Percentiles rank a stretch among this genome's conserved stretches.
Conservation (phyloP, 2,113 vertebrate genomes). For the Cervus canadensis region DNA sequence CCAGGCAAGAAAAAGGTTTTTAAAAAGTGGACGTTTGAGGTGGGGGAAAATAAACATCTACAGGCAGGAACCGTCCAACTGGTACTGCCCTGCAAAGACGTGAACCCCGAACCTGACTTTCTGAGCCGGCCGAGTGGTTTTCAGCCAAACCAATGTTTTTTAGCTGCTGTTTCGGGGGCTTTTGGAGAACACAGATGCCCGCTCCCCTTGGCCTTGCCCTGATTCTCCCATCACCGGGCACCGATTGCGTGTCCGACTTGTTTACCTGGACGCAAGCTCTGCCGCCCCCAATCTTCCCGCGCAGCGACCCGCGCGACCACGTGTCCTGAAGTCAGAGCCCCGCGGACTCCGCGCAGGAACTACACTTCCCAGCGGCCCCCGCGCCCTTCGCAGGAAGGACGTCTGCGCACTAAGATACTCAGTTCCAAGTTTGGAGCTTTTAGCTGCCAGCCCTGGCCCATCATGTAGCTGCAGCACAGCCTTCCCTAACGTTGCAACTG, state of each 20-base stretch:
- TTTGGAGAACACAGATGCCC: conserved; percentile 10
- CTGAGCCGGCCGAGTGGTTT: background rate
- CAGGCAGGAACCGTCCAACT: background rate
- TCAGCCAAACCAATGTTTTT: background rate
- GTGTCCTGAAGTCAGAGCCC: conserved; percentile 65
- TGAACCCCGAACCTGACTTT: background rate
- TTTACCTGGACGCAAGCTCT: conserved; percentile 1
- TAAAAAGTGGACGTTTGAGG: background rate
- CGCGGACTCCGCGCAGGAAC: conserved; percentile 71
- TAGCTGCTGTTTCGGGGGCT: background rate
- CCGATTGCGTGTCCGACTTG: background rate
- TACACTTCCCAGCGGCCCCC: conserved; percentile 84
- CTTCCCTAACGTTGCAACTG: conserved; percentile 87
- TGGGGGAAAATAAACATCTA: background rate
- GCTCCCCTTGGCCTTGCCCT: background rate
- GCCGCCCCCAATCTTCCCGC: background rate
- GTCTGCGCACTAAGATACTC: conserved; percentile 86
- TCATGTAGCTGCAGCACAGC: conserved; percentile 92
- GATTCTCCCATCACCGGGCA: background rate
- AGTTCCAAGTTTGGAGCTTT: conserved; percentile 95
- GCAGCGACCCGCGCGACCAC: background rate
- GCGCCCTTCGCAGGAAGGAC: conserved; percentile 86
- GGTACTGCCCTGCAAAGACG: background rate
- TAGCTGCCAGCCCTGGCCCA: conserved; percentile 93
- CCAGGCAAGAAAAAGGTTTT: background rate